Percentiles rank a stretch among this genome's conserved stretches.
Evolutionary conservation across 2,888 invertebrate genomes (phyloP).

Genomic region (Epinotia demarniana): DNA sequence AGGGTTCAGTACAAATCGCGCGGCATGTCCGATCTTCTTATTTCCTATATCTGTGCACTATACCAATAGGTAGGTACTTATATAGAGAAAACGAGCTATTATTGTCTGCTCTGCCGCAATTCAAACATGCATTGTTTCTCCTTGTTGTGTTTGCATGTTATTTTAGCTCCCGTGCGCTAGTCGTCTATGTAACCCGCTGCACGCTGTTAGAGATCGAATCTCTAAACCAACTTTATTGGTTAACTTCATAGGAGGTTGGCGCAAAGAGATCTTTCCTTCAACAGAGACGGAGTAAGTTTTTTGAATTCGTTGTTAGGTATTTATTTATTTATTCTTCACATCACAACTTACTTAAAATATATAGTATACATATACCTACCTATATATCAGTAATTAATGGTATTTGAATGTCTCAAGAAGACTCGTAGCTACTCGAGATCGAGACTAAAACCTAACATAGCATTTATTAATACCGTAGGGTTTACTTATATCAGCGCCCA

Average conservation of each 20-base stretch:
- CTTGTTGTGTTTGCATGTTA: slow-evolving; percentile 33
- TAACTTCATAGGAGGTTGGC: neutral
- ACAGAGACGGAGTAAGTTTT: neutral
- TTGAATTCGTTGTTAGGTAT: neutral
- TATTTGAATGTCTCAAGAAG: too few relatives aligned
- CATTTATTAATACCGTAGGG: neutral
- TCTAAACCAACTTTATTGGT: neutral
- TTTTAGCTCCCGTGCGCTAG: slow-evolving; percentile 13
- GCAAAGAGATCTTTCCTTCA: neutral
- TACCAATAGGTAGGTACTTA: neutral
- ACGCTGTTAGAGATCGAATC: slow-evolving; percentile 14
- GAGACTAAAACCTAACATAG: neutral
- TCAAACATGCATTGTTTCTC: slow-evolving; percentile 28
- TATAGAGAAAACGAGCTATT: neutral
- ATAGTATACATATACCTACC: too few relatives aligned
- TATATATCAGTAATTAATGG: too few relatives aligned
- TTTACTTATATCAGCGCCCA: neutral
- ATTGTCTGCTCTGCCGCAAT: slow-evolving; percentile 9
- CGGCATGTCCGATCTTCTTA: too few relatives aligned
- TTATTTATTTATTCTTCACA: too few relatives aligned
- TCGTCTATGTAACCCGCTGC: neutral
- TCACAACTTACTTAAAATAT: too few relatives aligned
- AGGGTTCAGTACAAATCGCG: too few relatives aligned
- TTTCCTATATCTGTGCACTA: too few relatives aligned
- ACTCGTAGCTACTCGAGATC: too few relatives aligned